Evolutionary conservation across 2,797 vertebrate species (phyloP).

Genomic region (Trematomus bernacchii): DNA sequence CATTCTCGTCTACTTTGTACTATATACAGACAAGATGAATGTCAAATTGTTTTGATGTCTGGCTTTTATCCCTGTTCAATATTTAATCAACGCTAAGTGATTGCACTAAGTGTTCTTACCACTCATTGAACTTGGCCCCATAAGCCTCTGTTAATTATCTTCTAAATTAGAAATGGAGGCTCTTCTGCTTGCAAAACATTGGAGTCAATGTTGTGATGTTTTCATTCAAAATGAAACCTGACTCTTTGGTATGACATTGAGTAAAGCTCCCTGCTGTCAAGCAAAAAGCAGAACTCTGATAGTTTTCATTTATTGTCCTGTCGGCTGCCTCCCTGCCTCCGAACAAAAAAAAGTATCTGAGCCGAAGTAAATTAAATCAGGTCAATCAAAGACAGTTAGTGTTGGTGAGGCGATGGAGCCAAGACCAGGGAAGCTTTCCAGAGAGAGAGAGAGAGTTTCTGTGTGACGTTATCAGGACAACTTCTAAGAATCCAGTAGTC

Average conservation of each 20-base stretch:
- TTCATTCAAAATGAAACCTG: not conserved
- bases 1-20: too few species aligned
- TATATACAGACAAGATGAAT: too few species aligned
- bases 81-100: conserved; percentile 11
- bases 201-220: not conserved
- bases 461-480: not conserved
- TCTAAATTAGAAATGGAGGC: not conserved
- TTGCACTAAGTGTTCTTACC: not conserved
- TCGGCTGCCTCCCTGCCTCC: not conserved
- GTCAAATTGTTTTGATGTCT: not conserved
- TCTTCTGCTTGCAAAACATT: not conserved
- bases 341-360: conserved; percentile 1
- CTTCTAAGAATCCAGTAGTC: conserved; percentile 30
- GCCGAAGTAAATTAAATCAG: conserved; percentile 19
- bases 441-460: not conserved
- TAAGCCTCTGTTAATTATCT: not conserved
- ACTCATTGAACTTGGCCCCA: not conserved
- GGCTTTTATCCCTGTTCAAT: conserved; percentile 13
- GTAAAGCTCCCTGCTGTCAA: conserved; percentile 7
- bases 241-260: not conserved
- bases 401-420: not conserved
- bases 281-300: not conserved
- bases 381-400: not conserved
- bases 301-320: conserved; percentile 36
- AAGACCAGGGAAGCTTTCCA: not conserved